A percentile compares a stretch with the other conserved stretches of the same genome.
These are phyloP conservation scores for Galemys pyrenaicus DNA, from an alignment of 2,113 vertebrate genomes.

Conservation along the genomic window DNA sequence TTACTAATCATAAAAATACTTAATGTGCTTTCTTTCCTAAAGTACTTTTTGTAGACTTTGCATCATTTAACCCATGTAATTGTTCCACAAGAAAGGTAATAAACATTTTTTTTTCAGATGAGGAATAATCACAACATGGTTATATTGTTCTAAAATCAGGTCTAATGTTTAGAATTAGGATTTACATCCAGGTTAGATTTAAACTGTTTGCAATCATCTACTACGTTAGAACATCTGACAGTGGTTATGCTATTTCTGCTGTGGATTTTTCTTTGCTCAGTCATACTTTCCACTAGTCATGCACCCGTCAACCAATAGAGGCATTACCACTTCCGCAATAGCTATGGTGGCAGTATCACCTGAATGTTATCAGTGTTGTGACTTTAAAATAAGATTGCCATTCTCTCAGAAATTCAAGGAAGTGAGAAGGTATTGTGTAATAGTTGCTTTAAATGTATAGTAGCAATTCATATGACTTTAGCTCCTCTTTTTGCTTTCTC, in stretches of 20 bases:
- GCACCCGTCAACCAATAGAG: not conserved
- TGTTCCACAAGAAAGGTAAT: not conserved
- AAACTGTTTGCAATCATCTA: not conserved
- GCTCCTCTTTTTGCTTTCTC: not conserved
- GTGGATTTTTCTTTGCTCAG: not conserved
- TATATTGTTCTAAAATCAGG: not conserved
- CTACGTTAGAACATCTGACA: not conserved
- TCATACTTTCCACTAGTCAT: not conserved
- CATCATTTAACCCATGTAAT: not conserved
- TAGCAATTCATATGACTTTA: not conserved
- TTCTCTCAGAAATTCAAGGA: not conserved
- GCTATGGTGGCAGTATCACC: not conserved
- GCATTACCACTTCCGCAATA: not conserved
- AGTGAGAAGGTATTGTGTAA: not conserved
- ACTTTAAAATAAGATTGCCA: not conserved
- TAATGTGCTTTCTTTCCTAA: conserved; percentile 1
- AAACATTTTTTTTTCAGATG: not conserved
- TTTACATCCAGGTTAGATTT: not conserved
- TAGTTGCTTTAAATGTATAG: not conserved
- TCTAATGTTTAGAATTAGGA: not conserved
- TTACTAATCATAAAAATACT: not conserved
- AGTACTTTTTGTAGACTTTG: not conserved
- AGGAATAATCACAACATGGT: not conserved
- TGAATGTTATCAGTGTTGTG: not conserved
- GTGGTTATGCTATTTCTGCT: not conserved